These are phyloP conservation scores for Gisinianus flammeolus DNA, from an alignment of 2,888 invertebrate species.

Conservation along the genomic window DNA sequence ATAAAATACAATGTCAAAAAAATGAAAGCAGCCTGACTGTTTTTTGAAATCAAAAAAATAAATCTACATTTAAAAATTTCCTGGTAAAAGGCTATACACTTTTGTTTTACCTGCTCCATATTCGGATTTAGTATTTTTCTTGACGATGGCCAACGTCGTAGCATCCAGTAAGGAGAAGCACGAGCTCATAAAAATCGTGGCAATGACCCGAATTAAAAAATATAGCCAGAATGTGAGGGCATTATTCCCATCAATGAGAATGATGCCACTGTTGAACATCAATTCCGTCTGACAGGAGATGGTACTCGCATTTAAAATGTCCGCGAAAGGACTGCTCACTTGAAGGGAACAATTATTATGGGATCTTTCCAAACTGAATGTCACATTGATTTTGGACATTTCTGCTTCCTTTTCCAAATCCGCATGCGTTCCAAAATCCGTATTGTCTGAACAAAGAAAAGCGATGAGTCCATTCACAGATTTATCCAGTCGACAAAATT, in stretches of 20 bases:
- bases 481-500: conserved; percentile 30
- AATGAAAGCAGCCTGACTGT: no score
- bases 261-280: conserved; percentile 42
- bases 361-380: background rate
- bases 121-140: conserved; percentile 71
- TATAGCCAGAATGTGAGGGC: conserved; percentile 76
- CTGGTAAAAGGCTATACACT: no score
- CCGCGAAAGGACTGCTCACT: conserved; percentile 22
- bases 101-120: no score
- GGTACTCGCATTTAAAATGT: conserved; percentile 13
- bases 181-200: conserved; percentile 80
- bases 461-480: conserved; percentile 8
- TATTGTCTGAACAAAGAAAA: conserved; percentile 17
- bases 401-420: conserved; percentile 7
- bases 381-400: background rate
- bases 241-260: conserved; percentile 43
- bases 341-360: background rate
- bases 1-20: no score
- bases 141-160: conserved; percentile 83
- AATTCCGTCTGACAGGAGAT: conserved; percentile 43
- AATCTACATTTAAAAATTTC: no score
- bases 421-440: background rate
- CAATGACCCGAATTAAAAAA: conserved; percentile 78
- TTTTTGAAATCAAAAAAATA: no score
- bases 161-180: conserved; percentile 90